Conservation (phyloP, 2,113 vertebrate genomes). For the Globicephala melas region DNA sequence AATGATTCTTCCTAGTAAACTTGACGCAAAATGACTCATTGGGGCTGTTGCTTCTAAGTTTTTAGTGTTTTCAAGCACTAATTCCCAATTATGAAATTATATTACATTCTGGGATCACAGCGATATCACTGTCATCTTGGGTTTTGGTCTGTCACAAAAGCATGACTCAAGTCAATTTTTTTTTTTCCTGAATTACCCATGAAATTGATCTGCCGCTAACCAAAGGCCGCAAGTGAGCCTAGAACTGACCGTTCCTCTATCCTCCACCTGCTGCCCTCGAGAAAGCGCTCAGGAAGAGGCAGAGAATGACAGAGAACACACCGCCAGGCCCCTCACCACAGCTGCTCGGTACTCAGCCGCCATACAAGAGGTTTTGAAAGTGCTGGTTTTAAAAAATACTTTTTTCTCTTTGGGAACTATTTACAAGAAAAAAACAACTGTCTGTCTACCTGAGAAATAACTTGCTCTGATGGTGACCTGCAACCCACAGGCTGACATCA, state of each 20-base stretch:
- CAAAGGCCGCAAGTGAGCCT: neutral
- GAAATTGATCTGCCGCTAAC: neutral
- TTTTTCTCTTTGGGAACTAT: neutral
- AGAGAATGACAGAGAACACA: neutral
- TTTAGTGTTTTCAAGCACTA: neutral
- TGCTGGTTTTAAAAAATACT: neutral
- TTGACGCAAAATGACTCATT: neutral
- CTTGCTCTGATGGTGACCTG: neutral
- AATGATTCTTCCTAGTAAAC: neutral
- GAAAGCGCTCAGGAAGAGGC: neutral
- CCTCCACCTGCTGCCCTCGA: neutral
- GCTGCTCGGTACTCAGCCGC: neutral
- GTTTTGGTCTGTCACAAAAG: neutral
- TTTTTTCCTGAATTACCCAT: neutral
- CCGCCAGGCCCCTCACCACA: neutral
- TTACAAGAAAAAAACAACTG: neutral
- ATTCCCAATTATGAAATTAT: neutral
- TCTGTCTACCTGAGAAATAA: too few species aligned
- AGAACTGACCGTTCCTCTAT: neutral
- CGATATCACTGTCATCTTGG: neutral
- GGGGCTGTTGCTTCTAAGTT: neutral
- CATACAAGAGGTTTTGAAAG: neutral
- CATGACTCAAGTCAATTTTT: neutral
- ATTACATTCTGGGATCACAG: neutral
- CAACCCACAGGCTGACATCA: neutral